Conservation (phyloP, 30 jellyfish, hydroid and myxozoan species). For the Aurelia aurita region DNA sequence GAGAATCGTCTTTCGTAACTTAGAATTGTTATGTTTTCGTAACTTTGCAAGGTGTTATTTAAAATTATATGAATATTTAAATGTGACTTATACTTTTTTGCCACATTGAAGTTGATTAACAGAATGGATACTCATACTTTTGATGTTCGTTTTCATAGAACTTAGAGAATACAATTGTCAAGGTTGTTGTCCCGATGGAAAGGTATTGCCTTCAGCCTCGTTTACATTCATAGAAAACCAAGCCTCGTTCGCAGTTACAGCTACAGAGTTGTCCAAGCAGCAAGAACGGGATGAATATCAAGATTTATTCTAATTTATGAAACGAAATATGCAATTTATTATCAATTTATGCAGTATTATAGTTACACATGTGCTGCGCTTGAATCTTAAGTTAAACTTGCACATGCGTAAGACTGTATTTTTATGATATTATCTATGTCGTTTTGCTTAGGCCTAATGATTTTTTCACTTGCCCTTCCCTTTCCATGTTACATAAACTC, state of each 20-base stretch:
- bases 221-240: conserved; percentile 49
- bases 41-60: no score
- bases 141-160: conserved; percentile 93
- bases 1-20: no score
- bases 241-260: conserved; percentile 47
- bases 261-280: conserved; percentile 24
- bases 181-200: conserved; percentile 99
- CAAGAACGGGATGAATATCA: conserved; percentile 1
- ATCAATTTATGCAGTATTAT: background rate
- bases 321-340: background rate
- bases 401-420: no score
- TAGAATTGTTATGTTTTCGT: no score
- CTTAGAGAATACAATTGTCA: conserved; percentile 97
- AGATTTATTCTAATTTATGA: conserved; percentile 21
- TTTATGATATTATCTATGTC: no score
- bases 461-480: no score
- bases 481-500: no score
- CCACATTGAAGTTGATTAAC: conserved; percentile 10
- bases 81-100: no score
- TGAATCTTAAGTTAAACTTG: no score
- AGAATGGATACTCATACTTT: conserved; percentile 73
- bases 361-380: no score
- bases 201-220: conserved; percentile 90
- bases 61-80: no score
- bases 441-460: no score